These are phyloP conservation scores for Globodera rostochiensis DNA, from an alignment of 1,140 invertebrate genomes.

Conservation along the genomic window DNA sequence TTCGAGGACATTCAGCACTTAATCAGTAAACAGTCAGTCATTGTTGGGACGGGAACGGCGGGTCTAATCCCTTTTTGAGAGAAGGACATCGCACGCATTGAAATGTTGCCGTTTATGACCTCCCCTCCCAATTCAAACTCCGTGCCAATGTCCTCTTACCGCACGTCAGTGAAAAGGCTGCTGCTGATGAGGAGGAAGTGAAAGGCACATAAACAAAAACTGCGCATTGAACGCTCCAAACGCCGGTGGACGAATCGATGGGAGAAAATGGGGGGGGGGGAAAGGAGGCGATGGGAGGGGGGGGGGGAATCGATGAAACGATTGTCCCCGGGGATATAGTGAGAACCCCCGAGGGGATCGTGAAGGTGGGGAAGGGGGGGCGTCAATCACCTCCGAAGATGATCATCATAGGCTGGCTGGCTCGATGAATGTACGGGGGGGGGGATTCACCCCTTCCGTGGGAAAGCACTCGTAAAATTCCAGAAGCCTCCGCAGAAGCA, in stretches of 20 bases:
- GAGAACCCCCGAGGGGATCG: neutral
- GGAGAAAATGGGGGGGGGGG: neutral
- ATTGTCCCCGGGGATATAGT: neutral
- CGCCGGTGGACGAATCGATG: neutral
- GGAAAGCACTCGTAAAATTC: too few species aligned
- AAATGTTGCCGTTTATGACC: too few species aligned
- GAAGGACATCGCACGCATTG: neutral
- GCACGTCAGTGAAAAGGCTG: constrained; percentile 10
- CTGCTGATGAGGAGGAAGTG: neutral
- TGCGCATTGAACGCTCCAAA: neutral
- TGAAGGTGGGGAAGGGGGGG: too few species aligned
- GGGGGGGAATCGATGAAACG: neutral
- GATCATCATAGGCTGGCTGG: too few species aligned
- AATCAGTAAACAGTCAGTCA: neutral
- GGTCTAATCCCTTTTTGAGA: neutral
- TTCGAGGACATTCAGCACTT: constrained; percentile 42
- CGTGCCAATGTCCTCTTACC: neutral
- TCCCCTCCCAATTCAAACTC: too few species aligned
- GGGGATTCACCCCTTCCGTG: too few species aligned
- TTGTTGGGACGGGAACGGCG: too few species aligned
- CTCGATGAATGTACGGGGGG: too few species aligned
- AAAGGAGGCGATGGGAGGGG: too few species aligned
- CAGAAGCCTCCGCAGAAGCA: too few species aligned
- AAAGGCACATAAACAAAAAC: neutral
- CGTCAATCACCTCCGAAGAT: too few species aligned